phyloP scores from a whole-genome alignment of 2,888 invertebrate species.

The Brenthis hecate region DNA sequence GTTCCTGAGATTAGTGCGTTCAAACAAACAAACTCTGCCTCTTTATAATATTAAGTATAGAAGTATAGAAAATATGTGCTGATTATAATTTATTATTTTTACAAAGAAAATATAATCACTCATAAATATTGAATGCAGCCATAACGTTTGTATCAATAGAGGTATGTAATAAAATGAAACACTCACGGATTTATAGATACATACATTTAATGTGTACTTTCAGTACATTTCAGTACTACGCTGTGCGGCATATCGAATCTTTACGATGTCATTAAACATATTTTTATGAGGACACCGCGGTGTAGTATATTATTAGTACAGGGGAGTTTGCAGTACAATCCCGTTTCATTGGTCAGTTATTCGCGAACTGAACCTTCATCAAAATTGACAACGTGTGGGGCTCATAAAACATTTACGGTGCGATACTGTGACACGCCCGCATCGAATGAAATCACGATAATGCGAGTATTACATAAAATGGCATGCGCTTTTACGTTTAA shows the following conservation, averaged over 20 bases:
- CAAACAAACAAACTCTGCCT: no score
- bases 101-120: background rate
- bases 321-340: slow-evolving; percentile 58
- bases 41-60: no score
- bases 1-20: no score
- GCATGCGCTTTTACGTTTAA: slow-evolving; percentile 33
- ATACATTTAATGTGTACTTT: slow-evolving; percentile 46
- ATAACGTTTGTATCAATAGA: slow-evolving; percentile 53
- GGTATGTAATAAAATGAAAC: slow-evolving; percentile 66
- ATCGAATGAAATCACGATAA: slow-evolving; percentile 51
- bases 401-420: slow-evolving; percentile 65
- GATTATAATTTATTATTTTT: background rate
- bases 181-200: slow-evolving; percentile 70
- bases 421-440: slow-evolving; percentile 52
- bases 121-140: slow-evolving; percentile 24
- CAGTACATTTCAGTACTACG: slow-evolving; percentile 63
- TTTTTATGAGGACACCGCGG: slow-evolving; percentile 78
- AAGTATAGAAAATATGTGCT: background rate
- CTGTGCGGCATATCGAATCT: slow-evolving; percentile 71
- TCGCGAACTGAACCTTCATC: slow-evolving; percentile 60
- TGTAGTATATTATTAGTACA: slow-evolving; percentile 68
- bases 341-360: slow-evolving; percentile 70
- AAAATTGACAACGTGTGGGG: slow-evolving; percentile 65
- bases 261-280: slow-evolving; percentile 80
- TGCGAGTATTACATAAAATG: slow-evolving; percentile 51